These are phyloP conservation scores for Phania funesta DNA, from an alignment of 2,888 invertebrate species.

Conservation along the genomic window DNA sequence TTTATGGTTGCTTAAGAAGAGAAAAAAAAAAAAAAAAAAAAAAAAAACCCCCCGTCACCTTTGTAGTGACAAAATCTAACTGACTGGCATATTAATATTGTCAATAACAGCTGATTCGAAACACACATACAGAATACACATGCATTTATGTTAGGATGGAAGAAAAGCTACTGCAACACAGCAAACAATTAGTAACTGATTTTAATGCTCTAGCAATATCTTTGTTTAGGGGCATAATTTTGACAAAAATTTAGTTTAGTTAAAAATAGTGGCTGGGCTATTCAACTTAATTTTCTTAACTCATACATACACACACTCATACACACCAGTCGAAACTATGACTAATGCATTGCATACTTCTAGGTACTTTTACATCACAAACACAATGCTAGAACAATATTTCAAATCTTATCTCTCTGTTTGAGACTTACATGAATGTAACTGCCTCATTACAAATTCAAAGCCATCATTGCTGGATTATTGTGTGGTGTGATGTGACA, in stretches of 20 bases:
- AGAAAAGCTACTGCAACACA: not conserved
- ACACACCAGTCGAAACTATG: not conserved
- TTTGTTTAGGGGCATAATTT: not conserved
- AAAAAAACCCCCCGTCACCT: too few species aligned
- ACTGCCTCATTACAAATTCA: slow-evolving; percentile 58
- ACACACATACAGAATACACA: not conserved
- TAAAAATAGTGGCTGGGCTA: not conserved
- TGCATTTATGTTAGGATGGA: not conserved
- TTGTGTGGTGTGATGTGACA: slow-evolving; percentile 1
- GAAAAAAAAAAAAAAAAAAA: not conserved
- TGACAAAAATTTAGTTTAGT: not conserved
- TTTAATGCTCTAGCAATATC: too few species aligned
- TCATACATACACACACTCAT: not conserved
- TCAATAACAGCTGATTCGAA: slow-evolving; percentile 45
- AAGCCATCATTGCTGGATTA: slow-evolving; percentile 32
- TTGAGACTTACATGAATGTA: not conserved
- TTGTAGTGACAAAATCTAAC: slow-evolving; percentile 23
- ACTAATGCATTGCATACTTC: slow-evolving; percentile 15
- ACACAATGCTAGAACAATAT: not conserved
- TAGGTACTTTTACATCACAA: slow-evolving; percentile 21
- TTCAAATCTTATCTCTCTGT: not conserved
- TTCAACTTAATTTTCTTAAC: too few species aligned
- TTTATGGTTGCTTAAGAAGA: not conserved
- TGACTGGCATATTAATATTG: slow-evolving; percentile 45
- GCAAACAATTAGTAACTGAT: not conserved